Conservation (phyloP, 2,888 invertebrate species). For the Podabrus alpinus region DNA sequence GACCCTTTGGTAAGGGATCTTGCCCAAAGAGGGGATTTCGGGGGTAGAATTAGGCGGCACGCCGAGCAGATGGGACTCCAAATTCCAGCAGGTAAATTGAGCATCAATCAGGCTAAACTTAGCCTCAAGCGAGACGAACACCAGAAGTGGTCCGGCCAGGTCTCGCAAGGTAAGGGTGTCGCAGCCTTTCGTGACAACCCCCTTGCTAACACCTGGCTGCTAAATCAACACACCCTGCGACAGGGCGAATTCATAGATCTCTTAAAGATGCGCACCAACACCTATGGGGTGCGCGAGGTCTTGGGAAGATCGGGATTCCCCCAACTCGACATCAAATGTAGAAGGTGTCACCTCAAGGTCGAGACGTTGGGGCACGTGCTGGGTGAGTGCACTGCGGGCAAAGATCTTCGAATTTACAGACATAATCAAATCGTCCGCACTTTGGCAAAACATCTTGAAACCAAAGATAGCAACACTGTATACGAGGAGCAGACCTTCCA, state of each 20-base stretch:
- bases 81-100: neutral
- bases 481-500: neutral
- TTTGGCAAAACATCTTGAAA: neutral
- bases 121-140: neutral
- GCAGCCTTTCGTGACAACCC: neutral
- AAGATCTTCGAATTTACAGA: neutral
- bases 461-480: neutral
- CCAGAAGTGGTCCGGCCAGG: neutral
- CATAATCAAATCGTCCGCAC: neutral
- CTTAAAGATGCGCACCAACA: neutral
- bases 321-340: neutral
- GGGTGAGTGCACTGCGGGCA: neutral
- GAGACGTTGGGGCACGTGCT: neutral
- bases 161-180: neutral
- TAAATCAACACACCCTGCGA: neutral
- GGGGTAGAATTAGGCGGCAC: neutral
- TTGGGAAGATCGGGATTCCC: neutral
- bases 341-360: neutral
- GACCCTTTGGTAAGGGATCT: neutral
- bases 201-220: neutral
- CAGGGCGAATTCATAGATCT: neutral
- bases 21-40: neutral
- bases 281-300: neutral
- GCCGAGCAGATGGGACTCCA: neutral
- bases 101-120: neutral